These are phyloP conservation scores for Deilephila elpenor DNA, from an alignment of 2,888 invertebrate species.

Conservation along the genomic window DNA sequence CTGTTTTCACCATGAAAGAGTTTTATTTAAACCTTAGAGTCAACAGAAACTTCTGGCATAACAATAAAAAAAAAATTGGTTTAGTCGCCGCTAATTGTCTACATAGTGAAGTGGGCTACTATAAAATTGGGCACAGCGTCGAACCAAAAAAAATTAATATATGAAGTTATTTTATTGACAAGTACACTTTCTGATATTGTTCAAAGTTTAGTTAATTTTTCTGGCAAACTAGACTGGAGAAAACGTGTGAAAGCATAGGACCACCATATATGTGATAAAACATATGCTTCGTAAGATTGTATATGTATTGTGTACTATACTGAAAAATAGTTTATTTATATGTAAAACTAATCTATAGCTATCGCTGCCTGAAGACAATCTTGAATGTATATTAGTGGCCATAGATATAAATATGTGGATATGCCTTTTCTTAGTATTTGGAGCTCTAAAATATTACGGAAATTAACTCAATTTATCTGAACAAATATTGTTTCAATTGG, in stretches of 20 bases:
- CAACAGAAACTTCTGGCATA: too few species aligned
- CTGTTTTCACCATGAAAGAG: too few species aligned
- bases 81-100: too few species aligned
- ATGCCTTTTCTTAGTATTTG: not conserved
- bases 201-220: not conserved
- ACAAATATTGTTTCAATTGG: not conserved
- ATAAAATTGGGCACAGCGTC: too few species aligned
- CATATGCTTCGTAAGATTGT: conserved; percentile 54
- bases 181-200: not conserved
- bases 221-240: conserved; percentile 2
- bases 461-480: not conserved
- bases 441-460: not conserved
- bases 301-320: conserved; percentile 25
- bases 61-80: too few species aligned
- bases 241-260: conserved; percentile 50
- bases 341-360: conserved; percentile 6
- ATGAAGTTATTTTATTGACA: too few species aligned
- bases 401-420: not conserved
- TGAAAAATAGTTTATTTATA: conserved; percentile 14
- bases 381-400: not conserved
- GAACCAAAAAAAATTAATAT: too few species aligned
- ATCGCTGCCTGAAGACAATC: not conserved
- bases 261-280: conserved; percentile 63
- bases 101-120: too few species aligned
- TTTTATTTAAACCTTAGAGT: too few species aligned